phyloP scores from a whole-genome alignment of 2,797 vertebrate genomes.

The Lutjanus campechanus region DNA sequence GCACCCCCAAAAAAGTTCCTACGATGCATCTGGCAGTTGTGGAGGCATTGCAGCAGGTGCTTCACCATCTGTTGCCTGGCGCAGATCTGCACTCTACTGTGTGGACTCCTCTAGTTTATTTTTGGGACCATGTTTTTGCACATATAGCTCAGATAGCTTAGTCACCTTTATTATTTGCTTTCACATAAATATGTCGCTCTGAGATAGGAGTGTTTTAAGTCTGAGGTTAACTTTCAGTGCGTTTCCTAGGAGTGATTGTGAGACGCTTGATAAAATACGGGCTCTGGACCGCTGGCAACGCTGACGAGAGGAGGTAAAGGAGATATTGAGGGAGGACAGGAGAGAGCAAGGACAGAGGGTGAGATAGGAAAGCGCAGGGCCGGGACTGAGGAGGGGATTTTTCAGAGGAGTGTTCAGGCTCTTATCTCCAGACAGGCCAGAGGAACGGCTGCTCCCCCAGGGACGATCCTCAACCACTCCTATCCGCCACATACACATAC shows the following conservation, averaged over 20 bases:
- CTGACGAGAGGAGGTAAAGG: slow-evolving; percentile 13
- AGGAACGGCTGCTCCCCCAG: slow-evolving; percentile 54
- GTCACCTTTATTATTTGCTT: not conserved
- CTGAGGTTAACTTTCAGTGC: not conserved
- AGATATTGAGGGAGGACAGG: slow-evolving; percentile 20
- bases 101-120: not conserved
- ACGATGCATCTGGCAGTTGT: too few relatives aligned
- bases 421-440: slow-evolving; percentile 81
- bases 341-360: too few relatives aligned
- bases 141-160: not conserved
- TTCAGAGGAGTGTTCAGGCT: slow-evolving; percentile 38
- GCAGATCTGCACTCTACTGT: too few relatives aligned
- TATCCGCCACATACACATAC: slow-evolving; percentile 42
- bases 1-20: too few relatives aligned
- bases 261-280: not conserved
- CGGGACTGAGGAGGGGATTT: slow-evolving; percentile 42
- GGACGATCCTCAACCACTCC: slow-evolving; percentile 66
- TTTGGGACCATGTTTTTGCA: not conserved
- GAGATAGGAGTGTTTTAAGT: not conserved
- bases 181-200: not conserved
- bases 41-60: too few relatives aligned
- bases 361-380: not conserved
- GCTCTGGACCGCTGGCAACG: not conserved
- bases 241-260: not conserved
- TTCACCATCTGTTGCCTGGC: too few relatives aligned